phyloP scores from a whole-genome alignment of 2,113 vertebrate species.

The Scophthalmus maximus region DNA sequence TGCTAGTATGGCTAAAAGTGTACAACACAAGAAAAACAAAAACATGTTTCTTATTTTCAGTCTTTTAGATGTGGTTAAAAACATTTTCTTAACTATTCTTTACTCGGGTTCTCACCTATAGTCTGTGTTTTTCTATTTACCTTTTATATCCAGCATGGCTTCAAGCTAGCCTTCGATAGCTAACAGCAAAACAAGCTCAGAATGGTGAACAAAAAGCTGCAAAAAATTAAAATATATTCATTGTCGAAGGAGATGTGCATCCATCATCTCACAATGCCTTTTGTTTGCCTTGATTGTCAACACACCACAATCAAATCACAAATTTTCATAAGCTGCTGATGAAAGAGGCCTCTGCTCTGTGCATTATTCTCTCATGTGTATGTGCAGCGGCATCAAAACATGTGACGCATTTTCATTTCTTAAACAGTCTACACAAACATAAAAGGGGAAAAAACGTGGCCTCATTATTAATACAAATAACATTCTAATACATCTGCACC shows the following conservation, averaged over 20 bases:
- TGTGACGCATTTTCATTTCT: slow-evolving; percentile 28
- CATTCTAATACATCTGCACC: not conserved
- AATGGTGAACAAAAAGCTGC: slow-evolving; percentile 28
- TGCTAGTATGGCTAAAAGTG: not conserved
- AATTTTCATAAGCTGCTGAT: slow-evolving; percentile 29
- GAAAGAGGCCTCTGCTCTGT: slow-evolving; percentile 9
- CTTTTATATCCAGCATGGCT: not conserved
- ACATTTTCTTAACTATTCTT: not conserved
- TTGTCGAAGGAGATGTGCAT: slow-evolving; percentile 24
- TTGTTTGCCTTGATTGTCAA: slow-evolving; percentile 36
- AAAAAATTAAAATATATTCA: slow-evolving; percentile 43
- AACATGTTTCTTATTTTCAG: not conserved
- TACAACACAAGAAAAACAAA: not conserved
- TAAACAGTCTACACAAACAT: not conserved
- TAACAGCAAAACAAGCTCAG: slow-evolving; percentile 23
- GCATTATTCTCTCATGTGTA: slow-evolving; percentile 5
- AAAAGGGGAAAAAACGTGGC: not conserved
- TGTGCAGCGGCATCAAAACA: slow-evolving; percentile 32
- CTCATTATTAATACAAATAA: not conserved
- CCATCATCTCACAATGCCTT: slow-evolving; percentile 28
- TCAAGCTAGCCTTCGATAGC: slow-evolving; percentile 11
- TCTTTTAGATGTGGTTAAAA: not conserved
- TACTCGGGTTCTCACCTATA: not conserved
- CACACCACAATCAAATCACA: slow-evolving; percentile 19
- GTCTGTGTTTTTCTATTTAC: not conserved